Percentiles rank a stretch among this genome's conserved stretches.
These are phyloP conservation scores for Gopherus flavomarginatus DNA, from an alignment of 2,113 vertebrate species.

Conservation along the genomic window DNA sequence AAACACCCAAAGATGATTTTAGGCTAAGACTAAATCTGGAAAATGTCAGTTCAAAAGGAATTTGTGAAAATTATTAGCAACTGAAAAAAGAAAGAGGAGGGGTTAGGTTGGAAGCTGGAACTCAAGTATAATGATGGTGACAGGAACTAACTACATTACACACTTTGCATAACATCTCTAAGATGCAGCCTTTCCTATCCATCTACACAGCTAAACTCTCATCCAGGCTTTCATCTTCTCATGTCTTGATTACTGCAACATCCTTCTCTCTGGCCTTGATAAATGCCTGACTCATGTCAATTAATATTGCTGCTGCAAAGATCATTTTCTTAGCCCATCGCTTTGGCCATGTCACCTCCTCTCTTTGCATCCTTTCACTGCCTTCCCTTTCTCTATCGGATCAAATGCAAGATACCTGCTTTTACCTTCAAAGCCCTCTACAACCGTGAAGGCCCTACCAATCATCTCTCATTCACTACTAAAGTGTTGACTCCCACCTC, in stretches of 20 bases:
- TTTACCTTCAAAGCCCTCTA: background rate
- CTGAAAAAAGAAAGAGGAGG: background rate
- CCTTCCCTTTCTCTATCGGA: background rate
- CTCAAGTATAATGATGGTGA: background rate
- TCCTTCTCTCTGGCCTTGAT: background rate
- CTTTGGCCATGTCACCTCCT: background rate
- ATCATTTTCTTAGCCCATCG: background rate
- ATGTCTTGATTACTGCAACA: background rate
- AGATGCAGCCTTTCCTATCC: background rate
- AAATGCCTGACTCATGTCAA: background rate
- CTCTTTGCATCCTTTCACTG: background rate
- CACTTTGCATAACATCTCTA: background rate
- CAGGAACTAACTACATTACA: background rate
- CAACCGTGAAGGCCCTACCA: background rate
- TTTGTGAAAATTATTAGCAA: slow-evolving; percentile 4
- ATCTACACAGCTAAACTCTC: background rate
- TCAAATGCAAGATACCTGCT: background rate
- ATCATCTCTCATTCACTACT: background rate
- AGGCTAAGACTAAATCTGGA: slow-evolving; percentile 35
- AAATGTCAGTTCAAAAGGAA: slow-evolving; percentile 25
- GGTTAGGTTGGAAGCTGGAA: background rate
- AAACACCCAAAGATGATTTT: background rate
- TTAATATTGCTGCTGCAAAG: background rate
- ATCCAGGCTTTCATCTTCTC: background rate
- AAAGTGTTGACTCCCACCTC: background rate